Base-by-base conservation (phyloP, 2,888 invertebrate species). In the Ceramica pisi region DNA sequence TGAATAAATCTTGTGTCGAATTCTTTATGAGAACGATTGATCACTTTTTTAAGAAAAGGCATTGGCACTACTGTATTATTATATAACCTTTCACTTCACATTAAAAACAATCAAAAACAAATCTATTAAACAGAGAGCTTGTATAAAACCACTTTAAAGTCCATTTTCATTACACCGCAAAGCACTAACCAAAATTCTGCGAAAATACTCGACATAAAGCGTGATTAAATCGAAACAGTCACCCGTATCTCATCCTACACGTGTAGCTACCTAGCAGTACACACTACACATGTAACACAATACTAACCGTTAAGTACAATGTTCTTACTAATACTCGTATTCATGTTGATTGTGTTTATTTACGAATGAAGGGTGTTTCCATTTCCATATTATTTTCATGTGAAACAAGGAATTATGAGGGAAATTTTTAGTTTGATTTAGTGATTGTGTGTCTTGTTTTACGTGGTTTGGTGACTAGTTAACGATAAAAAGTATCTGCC, bases 201-300 rank as follows among this genome's bases (percentile, higher is more conserved):
- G 7, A 44, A 44, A 75, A 61, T 38, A 2, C 0, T 8, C n/a
- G 3, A 51, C 46, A 63, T 14, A 38, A 50, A 59, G 14, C 41
- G 21, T 41, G 41, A 59, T 48, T 9, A 14, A 48, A 53, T 44
- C 48, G 21, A 21, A 31, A 26, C 12, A 35, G 38, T 41, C 35
- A 48, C 67, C 21, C 48, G 16, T 57, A 10, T 38, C n/a, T 16
- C 19, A 19, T 44, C n/a, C 9, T 16, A 16, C 38, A 41, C 59
- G 51, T 46, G 7, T 14, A 16, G 1, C 21, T 57, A 41, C 76
- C 67, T 57, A 41, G 8, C 41, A 9, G 31, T 41, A 59, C 38
- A 26, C n/a, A 53, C 59, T 41, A 59, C 38, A 26, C n/a, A 53
- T 63, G 71, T 50, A 71, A 75, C 35, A 59, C 10, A 63, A 75